These are phyloP conservation scores for Ciconia maguari DNA, from an alignment of 2,113 vertebrate species.

Conservation along the genomic window DNA sequence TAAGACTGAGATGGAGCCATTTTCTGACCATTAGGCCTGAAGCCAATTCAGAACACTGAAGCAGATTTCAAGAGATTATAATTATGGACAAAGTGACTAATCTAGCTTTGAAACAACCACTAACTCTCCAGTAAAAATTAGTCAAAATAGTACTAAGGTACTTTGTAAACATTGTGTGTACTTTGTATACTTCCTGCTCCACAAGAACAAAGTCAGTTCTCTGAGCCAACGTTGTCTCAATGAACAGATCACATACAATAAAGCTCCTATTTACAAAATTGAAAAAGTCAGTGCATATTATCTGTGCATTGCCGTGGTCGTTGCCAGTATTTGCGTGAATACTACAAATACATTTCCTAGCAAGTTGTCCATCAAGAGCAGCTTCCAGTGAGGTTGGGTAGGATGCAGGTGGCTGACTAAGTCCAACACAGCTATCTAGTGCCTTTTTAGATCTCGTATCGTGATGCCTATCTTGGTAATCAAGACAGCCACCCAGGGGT, in stretches of 20 bases:
- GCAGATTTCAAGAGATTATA: constrained; percentile 7
- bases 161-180: constrained; percentile 14
- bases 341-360: not conserved
- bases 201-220: not conserved
- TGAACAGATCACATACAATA: not conserved
- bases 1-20: not conserved
- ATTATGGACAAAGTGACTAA: constrained; percentile 16
- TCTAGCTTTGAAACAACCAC: constrained; percentile 36
- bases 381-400: not conserved
- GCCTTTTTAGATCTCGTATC: not conserved
- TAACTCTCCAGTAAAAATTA: constrained; percentile 27
- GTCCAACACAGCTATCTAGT: not conserved
- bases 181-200: constrained; percentile 5
- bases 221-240: not conserved
- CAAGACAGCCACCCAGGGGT: not conserved
- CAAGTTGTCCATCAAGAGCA: not conserved
- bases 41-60: not conserved
- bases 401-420: not conserved
- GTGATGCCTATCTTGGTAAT: not conserved
- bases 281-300: not conserved
- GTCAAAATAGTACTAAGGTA: not conserved
- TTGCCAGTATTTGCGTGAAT: not conserved
- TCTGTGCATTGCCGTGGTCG: not conserved
- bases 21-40: not conserved
- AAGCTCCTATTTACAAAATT: fast-evolving